Base-by-base conservation (phyloP, 2,888 invertebrate genomes). In the Lamellibrachia satsuma region DNA sequence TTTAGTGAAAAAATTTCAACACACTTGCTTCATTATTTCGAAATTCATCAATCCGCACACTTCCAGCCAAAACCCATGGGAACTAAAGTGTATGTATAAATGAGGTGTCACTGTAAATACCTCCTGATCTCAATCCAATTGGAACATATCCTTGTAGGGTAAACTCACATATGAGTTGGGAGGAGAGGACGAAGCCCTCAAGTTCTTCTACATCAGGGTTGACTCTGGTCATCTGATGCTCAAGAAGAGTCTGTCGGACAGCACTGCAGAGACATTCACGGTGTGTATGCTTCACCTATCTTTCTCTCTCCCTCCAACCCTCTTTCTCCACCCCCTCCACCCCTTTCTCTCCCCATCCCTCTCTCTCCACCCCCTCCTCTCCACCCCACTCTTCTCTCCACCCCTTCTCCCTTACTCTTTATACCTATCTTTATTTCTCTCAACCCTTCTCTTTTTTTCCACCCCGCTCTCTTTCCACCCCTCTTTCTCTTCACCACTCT, bases 121-220 rank as follows among this genome's bases (percentile, higher is more conserved):
- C 52, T 75, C 22, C 75, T 75, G n/a, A 15, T 75, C 75, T 75
- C 22, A 75, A 75, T 75, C 22, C 75, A 75, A 75, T 6, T 22
- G 75, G n/a, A 22, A 75, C 75, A 75, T 75, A 22, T 75, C 52
- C 15, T 51, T 90, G 4, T 90, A 94, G 94, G 94, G 93, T 91
- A 93, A 93, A 52, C 75, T 94, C n/a, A 93, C 93, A 15, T 94
- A 94, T 91, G 75, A 90, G 55, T 92, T 94, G 91, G 92, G 60
- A 52, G 90, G 92, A 93, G 57, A 55, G 91, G 75, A 93, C 0
- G 94, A 93, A 90, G 95, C 95, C 7, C 93, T 95, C 90, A 93
- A 95, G 52, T 96, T 95, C 93, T 96, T 96, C 95, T 95, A 95
- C 94, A 95, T 96, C 92, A 94, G 95, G 55, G 94, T 94, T 92